Base-by-base conservation (phyloP, 2,888 invertebrate genomes). In the Pinctada fucata region DNA sequence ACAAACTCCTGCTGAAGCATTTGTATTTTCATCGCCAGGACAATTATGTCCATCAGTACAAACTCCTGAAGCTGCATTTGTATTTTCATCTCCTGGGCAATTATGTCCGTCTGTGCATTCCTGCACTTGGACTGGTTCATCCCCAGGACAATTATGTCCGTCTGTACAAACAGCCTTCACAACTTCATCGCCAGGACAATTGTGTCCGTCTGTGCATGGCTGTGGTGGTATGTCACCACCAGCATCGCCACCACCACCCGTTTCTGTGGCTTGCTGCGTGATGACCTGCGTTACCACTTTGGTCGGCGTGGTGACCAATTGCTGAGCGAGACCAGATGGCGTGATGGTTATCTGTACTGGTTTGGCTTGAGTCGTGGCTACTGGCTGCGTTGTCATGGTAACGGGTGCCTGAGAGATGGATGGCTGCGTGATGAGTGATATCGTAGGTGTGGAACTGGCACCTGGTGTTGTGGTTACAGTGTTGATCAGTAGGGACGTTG, bases 281-380 rank as follows among this genome's bases (percentile, higher is more conserved):
- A 50, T 75, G 3, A 79, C 73, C 51, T 81, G 75, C 16, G 82
- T 82, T 1, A 84, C 82, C 0, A 82, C 74, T 5, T 84, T 81
- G 65, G 84, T 76, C 10, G 86, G 82, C 0, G 95, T 95, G 81
- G 95, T 94, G 1, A 95, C 95, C 77, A 96, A 95, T 0, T 96
- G 95, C 87, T 95, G 95, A 45, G 88, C 80, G 71, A 85, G 82
- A 96, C 95, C 0, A 95, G 95, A 87, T 72, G 90, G 88, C 6
- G 88, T 87, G 72, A 89, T 88, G 65, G 88, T 89, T 72, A 88
- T 89, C 83, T 89, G 88, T 48, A 89, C 88, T 63, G 89, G 88
- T 74, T 87, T 87, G 66, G 83, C 83, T 67, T 84, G 76, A 52
- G 70, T 75, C 49, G 82, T 81, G 67, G 82, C 81, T n/a, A 88